A percentile compares a stretch with the other conserved stretches of the same genome.
Conservation (phyloP, 53 echinoderm and acorn worm genomes). For the Luidia sarsii region DNA sequence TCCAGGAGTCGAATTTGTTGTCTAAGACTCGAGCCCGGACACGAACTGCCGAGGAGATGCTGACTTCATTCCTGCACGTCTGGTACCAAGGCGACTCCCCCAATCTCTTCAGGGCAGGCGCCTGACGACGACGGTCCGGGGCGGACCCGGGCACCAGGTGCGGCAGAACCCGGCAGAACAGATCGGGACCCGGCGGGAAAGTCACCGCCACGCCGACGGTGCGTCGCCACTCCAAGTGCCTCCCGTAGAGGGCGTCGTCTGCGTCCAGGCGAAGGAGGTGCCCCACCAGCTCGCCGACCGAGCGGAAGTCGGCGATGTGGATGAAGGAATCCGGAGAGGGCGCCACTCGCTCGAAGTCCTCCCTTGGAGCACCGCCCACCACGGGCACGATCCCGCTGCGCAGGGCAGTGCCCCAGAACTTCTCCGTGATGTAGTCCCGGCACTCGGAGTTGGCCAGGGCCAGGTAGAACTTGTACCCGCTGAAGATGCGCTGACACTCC, state of each 20-base stretch:
- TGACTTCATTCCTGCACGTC: slow-evolving; percentile 38
- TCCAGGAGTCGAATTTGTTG: slow-evolving; percentile 29
- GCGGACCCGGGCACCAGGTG: neutral
- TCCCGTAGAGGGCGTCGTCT: slow-evolving; percentile 50
- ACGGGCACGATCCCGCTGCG: slow-evolving; percentile 56
- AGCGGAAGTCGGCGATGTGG: slow-evolving; percentile 39
- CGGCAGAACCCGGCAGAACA: slow-evolving; percentile 47
- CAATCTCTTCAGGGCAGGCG: neutral
- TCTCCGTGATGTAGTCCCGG: slow-evolving; percentile 70
- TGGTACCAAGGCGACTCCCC: slow-evolving; percentile 47
- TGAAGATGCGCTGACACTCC: slow-evolving; percentile 32
- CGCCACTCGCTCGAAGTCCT: slow-evolving; percentile 48
- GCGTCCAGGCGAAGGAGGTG: slow-evolving; percentile 32
- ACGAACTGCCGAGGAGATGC: slow-evolving; percentile 18
- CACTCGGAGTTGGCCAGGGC: slow-evolving; percentile 65
- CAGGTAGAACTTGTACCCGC: slow-evolving; percentile 63
- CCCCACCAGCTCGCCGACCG: slow-evolving; percentile 34
- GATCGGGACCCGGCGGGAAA: slow-evolving; percentile 50
- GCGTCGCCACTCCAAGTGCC: slow-evolving; percentile 41
- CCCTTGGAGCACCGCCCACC: slow-evolving; percentile 60
- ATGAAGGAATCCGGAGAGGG: slow-evolving; percentile 68
- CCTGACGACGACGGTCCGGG: neutral
- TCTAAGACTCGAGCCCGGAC: slow-evolving; percentile 24
- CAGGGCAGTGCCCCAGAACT: slow-evolving; percentile 59
- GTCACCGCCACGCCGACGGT: neutral